phyloP scores from a whole-genome alignment of 1,140 invertebrate genomes.

The Cydia strobilella region DNA sequence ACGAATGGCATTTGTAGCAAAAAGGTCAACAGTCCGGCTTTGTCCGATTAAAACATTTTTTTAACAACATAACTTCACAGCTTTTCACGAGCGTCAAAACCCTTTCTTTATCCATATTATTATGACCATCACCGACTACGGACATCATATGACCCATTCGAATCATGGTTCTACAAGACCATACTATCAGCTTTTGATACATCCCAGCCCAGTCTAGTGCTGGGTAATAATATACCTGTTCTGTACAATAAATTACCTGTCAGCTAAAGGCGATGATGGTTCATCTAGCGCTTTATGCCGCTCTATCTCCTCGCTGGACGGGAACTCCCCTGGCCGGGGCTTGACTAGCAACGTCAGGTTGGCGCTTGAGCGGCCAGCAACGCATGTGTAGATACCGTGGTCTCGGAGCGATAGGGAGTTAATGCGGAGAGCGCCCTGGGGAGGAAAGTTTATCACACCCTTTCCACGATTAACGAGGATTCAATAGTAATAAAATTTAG shows the following conservation, averaged over 20 bases:
- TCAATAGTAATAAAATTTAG: too few species aligned
- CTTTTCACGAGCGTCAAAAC: too few species aligned
- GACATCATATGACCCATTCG: too few species aligned
- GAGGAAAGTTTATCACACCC: constrained; percentile 27
- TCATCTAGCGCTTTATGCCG: constrained; percentile 73
- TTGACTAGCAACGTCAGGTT: constrained; percentile 87
- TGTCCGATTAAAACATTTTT: too few species aligned
- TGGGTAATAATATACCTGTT: too few species aligned
- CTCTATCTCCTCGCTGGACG: constrained; percentile 88
- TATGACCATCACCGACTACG: too few species aligned
- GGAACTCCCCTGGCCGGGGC: constrained; percentile 87
- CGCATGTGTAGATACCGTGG: constrained; percentile 90
- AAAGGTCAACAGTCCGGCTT: too few species aligned
- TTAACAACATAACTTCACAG: too few species aligned
- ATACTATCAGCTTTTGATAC: too few species aligned
- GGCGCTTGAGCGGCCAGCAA: constrained; percentile 87
- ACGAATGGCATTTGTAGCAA: not conserved
- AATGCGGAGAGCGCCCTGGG: constrained; percentile 88
- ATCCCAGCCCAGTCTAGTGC: too few species aligned
- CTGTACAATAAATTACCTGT: constrained; percentile 46
- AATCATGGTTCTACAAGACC: too few species aligned
- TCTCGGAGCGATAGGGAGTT: constrained; percentile 88
- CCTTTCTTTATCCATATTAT: too few species aligned
- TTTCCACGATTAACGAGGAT: not conserved
- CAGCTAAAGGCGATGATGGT: constrained; percentile 66